These are phyloP conservation scores for Muscicapa striata DNA, from an alignment of 2,797 vertebrate species.

Conservation along the genomic window DNA sequence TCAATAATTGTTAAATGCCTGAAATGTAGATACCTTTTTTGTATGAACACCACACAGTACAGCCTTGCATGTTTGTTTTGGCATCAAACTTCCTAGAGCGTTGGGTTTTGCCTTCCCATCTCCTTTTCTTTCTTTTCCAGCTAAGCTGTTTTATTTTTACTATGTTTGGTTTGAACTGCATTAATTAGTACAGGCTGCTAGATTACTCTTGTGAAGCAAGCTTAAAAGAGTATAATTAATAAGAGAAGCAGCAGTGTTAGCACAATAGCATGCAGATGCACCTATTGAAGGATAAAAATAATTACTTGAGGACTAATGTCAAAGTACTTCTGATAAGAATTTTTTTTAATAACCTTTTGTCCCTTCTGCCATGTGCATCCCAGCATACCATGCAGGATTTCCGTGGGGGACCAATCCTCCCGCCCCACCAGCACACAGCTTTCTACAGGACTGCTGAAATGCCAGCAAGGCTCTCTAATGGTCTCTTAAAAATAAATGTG, in stretches of 20 bases:
- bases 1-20: neutral
- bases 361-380: neutral
- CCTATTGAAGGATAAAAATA: conserved; percentile 74
- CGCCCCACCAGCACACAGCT: neutral
- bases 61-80: neutral
- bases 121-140: neutral
- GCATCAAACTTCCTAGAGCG: neutral
- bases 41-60: fast-evolving
- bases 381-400: neutral
- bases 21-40: neutral
- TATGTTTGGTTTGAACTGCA: conserved; percentile 47
- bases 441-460: neutral
- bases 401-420: neutral
- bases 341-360: conserved; percentile 30
- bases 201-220: conserved; percentile 62
- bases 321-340: conserved; percentile 50
- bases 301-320: conserved; percentile 66
- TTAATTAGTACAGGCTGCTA: conserved; percentile 63
- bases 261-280: conserved; percentile 63
- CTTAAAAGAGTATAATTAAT: conserved; percentile 69
- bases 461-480: neutral
- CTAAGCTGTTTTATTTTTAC: neutral
- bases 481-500: neutral
- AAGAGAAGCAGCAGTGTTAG: conserved; percentile 38
- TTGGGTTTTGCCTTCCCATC: neutral